Conservation (phyloP, 1,140 invertebrate species). For the Tetragonula clypearis region DNA sequence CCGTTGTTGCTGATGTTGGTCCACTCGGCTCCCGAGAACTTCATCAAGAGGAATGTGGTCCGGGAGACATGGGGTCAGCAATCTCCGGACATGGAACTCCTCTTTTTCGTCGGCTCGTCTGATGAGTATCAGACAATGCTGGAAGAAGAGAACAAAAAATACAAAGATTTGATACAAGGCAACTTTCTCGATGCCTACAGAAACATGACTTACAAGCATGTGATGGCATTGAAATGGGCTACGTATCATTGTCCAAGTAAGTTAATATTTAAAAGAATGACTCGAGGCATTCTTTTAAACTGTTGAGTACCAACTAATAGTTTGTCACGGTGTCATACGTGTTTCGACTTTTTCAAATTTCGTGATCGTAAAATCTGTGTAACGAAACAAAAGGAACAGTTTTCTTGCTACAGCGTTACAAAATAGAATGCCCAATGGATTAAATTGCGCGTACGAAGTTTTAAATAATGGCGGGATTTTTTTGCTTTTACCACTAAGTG, state of each 20-base stretch:
- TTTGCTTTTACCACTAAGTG: not conserved
- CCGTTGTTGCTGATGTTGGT: conserved; percentile 85
- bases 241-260: conserved; percentile 85
- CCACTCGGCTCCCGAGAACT: conserved; percentile 86
- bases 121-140: conserved; percentile 81
- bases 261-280: not conserved
- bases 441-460: too few species aligned
- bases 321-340: too few species aligned
- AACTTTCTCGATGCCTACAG: conserved; percentile 90
- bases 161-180: conserved; percentile 90
- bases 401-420: too few species aligned
- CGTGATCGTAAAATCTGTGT: too few species aligned
- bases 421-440: too few species aligned
- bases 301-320: too few species aligned
- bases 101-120: conserved; percentile 88
- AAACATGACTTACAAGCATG: conserved; percentile 94
- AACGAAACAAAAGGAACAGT: too few species aligned
- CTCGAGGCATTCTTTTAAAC: too few species aligned
- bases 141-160: conserved; percentile 83
- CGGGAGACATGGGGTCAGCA: conserved; percentile 86
- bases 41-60: conserved; percentile 84
- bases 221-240: conserved; percentile 92
- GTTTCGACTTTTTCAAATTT: too few species aligned
- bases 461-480: not conserved
- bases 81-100: conserved; percentile 78